Conservation (phyloP, 2,888 invertebrate species). For the Calameuta idolon region DNA sequence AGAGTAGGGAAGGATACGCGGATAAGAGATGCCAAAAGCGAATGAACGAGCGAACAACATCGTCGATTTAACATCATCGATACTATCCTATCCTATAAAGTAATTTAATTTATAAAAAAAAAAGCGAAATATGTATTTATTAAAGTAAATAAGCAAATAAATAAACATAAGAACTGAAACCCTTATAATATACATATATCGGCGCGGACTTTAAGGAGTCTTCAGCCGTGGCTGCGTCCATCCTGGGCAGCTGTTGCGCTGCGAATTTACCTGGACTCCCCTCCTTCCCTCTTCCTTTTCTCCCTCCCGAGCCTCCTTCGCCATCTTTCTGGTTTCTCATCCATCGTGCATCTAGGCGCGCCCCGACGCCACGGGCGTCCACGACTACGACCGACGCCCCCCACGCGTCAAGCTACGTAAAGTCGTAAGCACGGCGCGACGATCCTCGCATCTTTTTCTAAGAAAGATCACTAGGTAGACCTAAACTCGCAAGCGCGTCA, state of each 20-base stretch:
- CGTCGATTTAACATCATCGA: constrained; percentile 47
- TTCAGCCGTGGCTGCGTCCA: not conserved
- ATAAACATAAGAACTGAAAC: constrained; percentile 26
- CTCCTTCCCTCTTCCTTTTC: not conserved
- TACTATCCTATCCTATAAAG: constrained; percentile 65
- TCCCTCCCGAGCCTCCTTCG: not conserved
- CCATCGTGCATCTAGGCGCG: too few relatives aligned
- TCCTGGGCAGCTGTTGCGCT: too few relatives aligned
- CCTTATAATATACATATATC: not conserved
- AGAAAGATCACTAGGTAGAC: constrained; percentile 1
- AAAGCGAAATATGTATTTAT: constrained; percentile 67
- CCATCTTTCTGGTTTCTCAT: not conserved
- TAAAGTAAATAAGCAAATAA: constrained; percentile 66
- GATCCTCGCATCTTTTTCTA: constrained; percentile 13
- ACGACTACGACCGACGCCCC: too few relatives aligned
- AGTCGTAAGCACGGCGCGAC: not conserved
- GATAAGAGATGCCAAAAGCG: constrained; percentile 13
- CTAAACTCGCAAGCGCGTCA: constrained; percentile 5
- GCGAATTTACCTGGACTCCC: too few relatives aligned
- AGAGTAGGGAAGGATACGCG: constrained; percentile 16
- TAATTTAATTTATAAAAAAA: constrained; percentile 68
- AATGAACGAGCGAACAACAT: constrained; percentile 9
- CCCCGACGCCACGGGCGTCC: too few relatives aligned
- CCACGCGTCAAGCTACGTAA: not conserved
- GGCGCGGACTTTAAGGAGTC: not conserved